A percentile compares a stretch with the other conserved stretches of the same genome.
phyloP scores from a whole-genome alignment of 2,888 invertebrate genomes.

The Hybos culiciformis region DNA sequence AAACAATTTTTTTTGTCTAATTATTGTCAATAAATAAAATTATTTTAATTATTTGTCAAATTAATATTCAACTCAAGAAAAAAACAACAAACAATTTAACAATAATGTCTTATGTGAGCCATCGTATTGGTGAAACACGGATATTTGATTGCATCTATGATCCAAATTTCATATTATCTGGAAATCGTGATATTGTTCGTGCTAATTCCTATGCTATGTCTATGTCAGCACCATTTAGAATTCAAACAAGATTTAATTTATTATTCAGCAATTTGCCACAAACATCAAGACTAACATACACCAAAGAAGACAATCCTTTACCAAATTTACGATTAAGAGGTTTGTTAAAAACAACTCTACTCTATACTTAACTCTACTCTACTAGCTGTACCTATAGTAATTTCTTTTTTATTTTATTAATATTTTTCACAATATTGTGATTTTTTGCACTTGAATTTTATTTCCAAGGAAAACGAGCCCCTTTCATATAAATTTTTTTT shows the following conservation, averaged over 20 bases:
- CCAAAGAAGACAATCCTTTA: slow-evolving; percentile 11
- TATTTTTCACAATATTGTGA: too few species aligned
- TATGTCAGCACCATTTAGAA: slow-evolving; percentile 14
- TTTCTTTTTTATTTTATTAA: too few species aligned
- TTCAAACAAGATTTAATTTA: slow-evolving; percentile 14
- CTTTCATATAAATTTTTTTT: background rate
- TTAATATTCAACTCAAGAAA: too few species aligned
- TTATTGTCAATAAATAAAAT: too few species aligned
- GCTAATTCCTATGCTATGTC: slow-evolving; percentile 13
- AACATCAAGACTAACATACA: slow-evolving; percentile 11
- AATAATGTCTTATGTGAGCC: slow-evolving; percentile 17
- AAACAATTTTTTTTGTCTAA: too few species aligned
- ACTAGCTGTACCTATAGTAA: too few species aligned
- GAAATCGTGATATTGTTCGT: slow-evolving; percentile 13
- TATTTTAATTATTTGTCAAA: too few species aligned
- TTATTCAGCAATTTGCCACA: slow-evolving; percentile 19
- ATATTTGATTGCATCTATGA: slow-evolving; percentile 19
- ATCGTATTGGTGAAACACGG: slow-evolving; percentile 12
- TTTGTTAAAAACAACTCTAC: too few species aligned
- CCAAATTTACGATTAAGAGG: slow-evolving; percentile 2
- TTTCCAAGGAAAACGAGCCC: background rate
- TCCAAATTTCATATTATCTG: slow-evolving; percentile 13
- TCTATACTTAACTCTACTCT: too few species aligned
- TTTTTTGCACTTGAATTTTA: too few species aligned
- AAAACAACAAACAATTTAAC: background rate